A percentile compares a stretch with the other conserved stretches of the same genome.
Evolutionary conservation across 2,888 invertebrate species (phyloP).

Genomic region (Spilosoma lubricipeda): DNA sequence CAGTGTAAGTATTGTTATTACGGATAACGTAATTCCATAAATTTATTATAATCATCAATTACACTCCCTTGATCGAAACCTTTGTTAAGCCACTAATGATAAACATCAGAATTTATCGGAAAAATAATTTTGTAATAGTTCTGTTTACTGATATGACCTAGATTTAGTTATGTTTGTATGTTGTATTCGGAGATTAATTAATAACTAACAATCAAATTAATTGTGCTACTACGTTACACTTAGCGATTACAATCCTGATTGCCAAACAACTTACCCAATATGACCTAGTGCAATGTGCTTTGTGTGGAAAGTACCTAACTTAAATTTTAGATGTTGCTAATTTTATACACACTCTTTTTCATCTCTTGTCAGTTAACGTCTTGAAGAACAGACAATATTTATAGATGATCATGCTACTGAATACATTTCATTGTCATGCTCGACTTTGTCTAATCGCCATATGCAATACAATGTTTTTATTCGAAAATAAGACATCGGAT

Average conservation of each 20-base stretch:
- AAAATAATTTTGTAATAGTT: not conserved
- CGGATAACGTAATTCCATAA: conserved; percentile 30
- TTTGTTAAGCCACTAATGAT: not conserved
- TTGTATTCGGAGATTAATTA: not conserved
- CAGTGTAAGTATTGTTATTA: conserved; percentile 47
- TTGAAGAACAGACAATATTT: conserved; percentile 24
- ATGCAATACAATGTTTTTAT: conserved; percentile 31
- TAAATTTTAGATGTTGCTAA: not conserved
- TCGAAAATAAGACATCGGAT: conserved; percentile 70
- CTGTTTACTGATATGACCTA: not conserved
- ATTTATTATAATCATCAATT: not conserved
- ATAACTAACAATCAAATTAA: not conserved
- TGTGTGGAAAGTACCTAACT: not conserved
- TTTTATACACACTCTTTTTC: not conserved
- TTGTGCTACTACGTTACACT: not conserved
- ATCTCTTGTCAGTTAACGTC: not conserved
- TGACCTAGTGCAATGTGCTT: not conserved
- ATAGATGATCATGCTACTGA: conserved; percentile 35
- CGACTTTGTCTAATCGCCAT: conserved; percentile 47
- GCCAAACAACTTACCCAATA: not conserved
- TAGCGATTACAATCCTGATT: not conserved
- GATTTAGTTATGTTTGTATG: not conserved
- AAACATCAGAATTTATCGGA: not conserved
- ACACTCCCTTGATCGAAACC: not conserved
- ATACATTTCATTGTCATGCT: conserved; percentile 39